Evolutionary conservation across 2,888 invertebrate species (phyloP), one percentile per base, ranked within the genome.

Genomic region (Fragum whitleyi): DNA sequence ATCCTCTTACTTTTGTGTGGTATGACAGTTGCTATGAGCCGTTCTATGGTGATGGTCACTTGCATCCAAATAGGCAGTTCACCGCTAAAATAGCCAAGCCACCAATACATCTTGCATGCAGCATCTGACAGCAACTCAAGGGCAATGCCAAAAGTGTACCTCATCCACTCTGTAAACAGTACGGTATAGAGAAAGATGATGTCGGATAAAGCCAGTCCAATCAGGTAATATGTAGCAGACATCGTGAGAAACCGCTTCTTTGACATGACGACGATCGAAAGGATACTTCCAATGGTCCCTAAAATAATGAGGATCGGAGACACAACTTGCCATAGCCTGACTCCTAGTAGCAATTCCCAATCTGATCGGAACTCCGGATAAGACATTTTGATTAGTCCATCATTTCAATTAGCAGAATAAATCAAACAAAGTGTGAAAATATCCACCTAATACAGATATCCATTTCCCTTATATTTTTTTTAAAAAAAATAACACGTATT

Each of bases 21-120:
- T 14, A 39, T 39, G 39, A 14, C 39, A 6, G 14, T 39, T 39
- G 39, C 39, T n/a, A n/a, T n/a, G n/a, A n/a, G n/a, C 14, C 92
- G 76, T 67, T 92, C 92, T 6, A 88, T 75, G 11, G 90, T 91
- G 42, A 92, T 87, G 28, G 89, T 85, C 26, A 87, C 87, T 7
- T 91, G 83, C 9, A 90, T 84, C 91, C 92, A 92, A 6, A 89
- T 87, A 6, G 90, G 88, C 16, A 87, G 74, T 71, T 92, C 88
- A 3, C 88, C 79, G n/a, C 85, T 80, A 26, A 80, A 73, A 72
- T 90, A 91, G 72, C 88, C 87, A 39, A 90, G 55, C 81, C 87
- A 89, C 26, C 77, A 76, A 74, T 91, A 88, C 6, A 90, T 57
- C 79, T 90, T 86, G 42, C 90, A 90, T 11, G 81, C 42, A 2